Conservation (phyloP, 2,888 invertebrate species). For the Perdita meconis region DNA sequence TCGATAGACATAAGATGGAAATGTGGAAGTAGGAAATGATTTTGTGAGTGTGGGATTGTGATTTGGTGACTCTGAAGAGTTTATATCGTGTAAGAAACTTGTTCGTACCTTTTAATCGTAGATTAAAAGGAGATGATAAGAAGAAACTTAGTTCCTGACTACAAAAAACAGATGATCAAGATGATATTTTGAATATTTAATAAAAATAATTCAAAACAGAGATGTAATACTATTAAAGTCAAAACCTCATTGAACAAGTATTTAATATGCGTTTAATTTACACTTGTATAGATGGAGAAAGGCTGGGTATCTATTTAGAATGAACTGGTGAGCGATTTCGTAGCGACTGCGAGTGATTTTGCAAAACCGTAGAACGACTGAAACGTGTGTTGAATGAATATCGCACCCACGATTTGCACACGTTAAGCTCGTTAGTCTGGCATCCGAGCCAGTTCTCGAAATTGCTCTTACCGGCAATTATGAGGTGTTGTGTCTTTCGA, state of each 20-base stretch:
- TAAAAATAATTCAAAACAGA: no score
- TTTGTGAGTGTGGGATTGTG: no score
- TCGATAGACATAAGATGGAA: no score
- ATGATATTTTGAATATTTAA: no score
- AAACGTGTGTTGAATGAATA: slow-evolving; percentile 56
- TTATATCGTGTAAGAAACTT: not conserved
- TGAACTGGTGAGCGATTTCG: slow-evolving; percentile 24
- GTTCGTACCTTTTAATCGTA: not conserved
- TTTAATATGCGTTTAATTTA: no score
- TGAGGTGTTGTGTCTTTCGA: slow-evolving; percentile 62
- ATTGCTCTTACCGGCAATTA: slow-evolving; percentile 57
- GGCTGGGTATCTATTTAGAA: slow-evolving; percentile 26
- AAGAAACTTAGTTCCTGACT: not conserved
- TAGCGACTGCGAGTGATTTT: slow-evolving; percentile 38
- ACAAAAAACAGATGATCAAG: no score
- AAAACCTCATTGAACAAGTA: no score
- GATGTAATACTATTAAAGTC: no score
- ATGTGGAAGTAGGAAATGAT: no score
- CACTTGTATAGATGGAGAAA: not conserved
- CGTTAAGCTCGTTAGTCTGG: slow-evolving; percentile 64
- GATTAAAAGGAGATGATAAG: not conserved
- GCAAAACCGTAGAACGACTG: slow-evolving; percentile 42
- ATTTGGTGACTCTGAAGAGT: no score
- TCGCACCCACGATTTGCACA: slow-evolving; percentile 63
- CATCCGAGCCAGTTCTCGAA: slow-evolving; percentile 55